phyloP scores from a whole-genome alignment of 2,888 invertebrate species.

The Tetranychus truncatus region DNA sequence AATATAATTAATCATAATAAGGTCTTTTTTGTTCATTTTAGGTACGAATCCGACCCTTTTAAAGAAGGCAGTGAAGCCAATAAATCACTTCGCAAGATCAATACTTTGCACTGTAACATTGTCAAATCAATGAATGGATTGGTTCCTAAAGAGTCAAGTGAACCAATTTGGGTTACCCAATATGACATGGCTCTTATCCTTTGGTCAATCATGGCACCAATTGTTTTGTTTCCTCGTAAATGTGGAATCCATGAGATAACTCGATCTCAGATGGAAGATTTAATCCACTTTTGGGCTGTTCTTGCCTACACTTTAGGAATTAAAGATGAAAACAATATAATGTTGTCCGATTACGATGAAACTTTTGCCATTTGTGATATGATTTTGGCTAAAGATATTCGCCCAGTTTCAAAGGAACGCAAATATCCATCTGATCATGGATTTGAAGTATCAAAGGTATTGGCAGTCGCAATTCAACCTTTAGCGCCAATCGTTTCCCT shows the following conservation, averaged over 20 bases:
- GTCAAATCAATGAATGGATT: conserved; percentile 1
- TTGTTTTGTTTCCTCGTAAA: conserved; percentile 42
- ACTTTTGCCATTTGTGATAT: conserved; percentile 3
- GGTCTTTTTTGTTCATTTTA: conserved; percentile 31
- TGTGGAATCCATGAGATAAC: conserved; percentile 46
- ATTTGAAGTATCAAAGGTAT: not conserved
- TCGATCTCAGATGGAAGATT: conserved; percentile 49
- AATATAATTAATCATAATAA: too few species aligned
- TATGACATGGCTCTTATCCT: conserved; percentile 65
- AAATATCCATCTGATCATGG: not conserved
- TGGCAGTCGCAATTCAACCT: not conserved
- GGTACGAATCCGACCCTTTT: conserved; percentile 55
- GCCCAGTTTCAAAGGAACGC: not conserved
- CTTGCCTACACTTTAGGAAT: conserved; percentile 62
- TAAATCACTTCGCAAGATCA: conserved; percentile 35
- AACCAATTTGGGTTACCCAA: conserved; percentile 44
- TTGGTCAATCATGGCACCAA: conserved; percentile 64
- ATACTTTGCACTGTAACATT: conserved; percentile 32
- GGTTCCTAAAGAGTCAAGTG: conserved; percentile 30
- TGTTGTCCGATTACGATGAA: conserved; percentile 13
- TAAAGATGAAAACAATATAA: conserved; percentile 40
- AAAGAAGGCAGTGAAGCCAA: conserved; percentile 38
- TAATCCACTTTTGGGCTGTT: conserved; percentile 63
- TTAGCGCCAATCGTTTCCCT: not conserved
- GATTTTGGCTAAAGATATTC: conserved; percentile 13